Evolutionary conservation across 1,140 invertebrate species (phyloP).

Genomic region (Heliconius hewitsoni): DNA sequence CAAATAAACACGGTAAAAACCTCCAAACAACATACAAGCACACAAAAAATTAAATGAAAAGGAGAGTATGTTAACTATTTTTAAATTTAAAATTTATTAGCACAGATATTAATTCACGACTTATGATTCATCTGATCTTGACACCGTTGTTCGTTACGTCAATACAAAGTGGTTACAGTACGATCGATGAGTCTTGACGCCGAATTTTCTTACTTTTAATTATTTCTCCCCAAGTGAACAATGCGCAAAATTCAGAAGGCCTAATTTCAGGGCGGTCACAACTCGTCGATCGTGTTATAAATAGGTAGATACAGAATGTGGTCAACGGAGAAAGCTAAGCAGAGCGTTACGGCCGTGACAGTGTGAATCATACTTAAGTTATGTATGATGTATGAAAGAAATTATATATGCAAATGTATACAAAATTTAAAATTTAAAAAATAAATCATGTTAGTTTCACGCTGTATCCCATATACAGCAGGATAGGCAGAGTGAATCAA

Average conservation of each 20-base stretch:
- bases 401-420: not conserved
- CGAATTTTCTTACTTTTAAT: no score
- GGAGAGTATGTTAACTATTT: not conserved
- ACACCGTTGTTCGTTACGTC: not conserved
- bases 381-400: not conserved
- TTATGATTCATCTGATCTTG: conserved; percentile 12
- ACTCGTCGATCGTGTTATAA: not conserved
- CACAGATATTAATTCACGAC: not conserved
- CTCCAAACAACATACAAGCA: not conserved
- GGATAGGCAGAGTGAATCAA: no score
- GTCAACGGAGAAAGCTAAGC: conserved; percentile 4
- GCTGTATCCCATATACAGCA: no score
- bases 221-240: no score
- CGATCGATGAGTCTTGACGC: no score
- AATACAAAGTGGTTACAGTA: not conserved
- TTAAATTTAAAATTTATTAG: not conserved
- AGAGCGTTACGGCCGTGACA: conserved; percentile 4
- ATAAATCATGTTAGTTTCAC: no score
- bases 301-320: not conserved
- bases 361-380: not conserved
- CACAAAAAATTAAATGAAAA: not conserved
- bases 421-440: not conserved
- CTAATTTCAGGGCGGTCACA: no score
- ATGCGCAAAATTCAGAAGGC: no score
- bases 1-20: not conserved